Conservation (phyloP, 2,113 vertebrate genomes). For the Otis tarda region DNA sequence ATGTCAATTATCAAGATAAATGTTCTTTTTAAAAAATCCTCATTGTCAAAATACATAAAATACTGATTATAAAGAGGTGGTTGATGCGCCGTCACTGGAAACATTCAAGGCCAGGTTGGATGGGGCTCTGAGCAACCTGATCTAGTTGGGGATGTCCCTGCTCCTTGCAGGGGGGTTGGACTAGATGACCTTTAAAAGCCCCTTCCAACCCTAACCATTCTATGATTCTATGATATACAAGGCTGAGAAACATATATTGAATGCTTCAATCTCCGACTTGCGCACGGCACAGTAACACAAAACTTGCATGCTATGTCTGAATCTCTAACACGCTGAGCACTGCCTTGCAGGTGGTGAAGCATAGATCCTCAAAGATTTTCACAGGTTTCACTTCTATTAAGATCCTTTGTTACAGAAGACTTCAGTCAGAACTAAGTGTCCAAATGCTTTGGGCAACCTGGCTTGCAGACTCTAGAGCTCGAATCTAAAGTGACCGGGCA, state of each 20-base stretch:
- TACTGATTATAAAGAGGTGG: not conserved
- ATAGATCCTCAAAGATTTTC: not conserved
- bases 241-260: not conserved
- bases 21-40: not conserved
- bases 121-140: no score
- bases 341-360: not conserved
- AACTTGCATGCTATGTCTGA: not conserved
- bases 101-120: no score
- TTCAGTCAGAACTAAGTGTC: not conserved
- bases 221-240: not conserved
- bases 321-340: not conserved
- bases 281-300: not conserved
- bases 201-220: no score
- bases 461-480: not conserved
- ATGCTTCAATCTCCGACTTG: not conserved
- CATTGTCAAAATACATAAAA: not conserved
- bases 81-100: no score
- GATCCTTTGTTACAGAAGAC: not conserved
- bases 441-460: not conserved
- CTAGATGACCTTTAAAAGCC: no score
- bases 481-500: not conserved
- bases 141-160: no score
- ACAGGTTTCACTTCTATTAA: not conserved
- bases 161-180: no score
- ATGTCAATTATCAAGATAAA: not conserved